Percentiles rank a stretch among this genome's conserved stretches.
phyloP scores from a whole-genome alignment of 2,888 invertebrate species.

The Malthinus flaveolus region DNA sequence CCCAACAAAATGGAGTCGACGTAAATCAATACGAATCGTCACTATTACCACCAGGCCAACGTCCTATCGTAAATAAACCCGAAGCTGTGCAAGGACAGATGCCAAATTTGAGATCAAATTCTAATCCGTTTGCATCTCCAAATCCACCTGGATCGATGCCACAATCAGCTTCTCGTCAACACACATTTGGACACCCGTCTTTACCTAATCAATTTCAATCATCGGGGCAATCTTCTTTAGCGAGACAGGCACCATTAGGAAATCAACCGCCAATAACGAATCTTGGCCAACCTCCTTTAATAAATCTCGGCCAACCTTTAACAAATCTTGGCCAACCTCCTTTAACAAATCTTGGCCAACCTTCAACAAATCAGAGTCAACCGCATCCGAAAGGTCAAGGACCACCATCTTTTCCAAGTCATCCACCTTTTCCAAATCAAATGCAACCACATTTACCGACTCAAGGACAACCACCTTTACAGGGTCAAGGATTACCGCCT shows the following conservation, averaged over 20 bases:
- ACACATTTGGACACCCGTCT: conserved; percentile 7
- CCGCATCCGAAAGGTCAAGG: not conserved
- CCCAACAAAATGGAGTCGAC: too few relatives aligned
- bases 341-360: not conserved
- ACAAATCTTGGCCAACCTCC: conserved; percentile 7
- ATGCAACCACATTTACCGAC: not conserved
- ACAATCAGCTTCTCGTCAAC: conserved; percentile 8
- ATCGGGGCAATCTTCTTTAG: not conserved
- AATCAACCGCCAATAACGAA: not conserved
- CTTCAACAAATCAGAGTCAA: not conserved
- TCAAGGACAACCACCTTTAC: conserved; percentile 20
- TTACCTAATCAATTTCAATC: conserved; percentile 12
- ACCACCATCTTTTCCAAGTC: not conserved
- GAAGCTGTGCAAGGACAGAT: too few relatives aligned
- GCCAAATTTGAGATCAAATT: too few relatives aligned
- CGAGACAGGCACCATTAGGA: not conserved
- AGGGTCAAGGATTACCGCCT: conserved; percentile 35
- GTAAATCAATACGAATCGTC: too few relatives aligned
- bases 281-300: not conserved
- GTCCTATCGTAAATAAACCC: too few relatives aligned
- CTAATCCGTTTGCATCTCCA: not conserved
- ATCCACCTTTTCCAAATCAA: conserved; percentile 3
- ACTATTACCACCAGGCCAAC: too few relatives aligned
- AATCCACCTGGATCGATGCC: not conserved
- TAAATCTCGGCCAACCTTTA: not conserved